These are phyloP conservation scores for Ceyx cyanopectus DNA, from an alignment of 2,113 vertebrate species.

Conservation along the genomic window DNA sequence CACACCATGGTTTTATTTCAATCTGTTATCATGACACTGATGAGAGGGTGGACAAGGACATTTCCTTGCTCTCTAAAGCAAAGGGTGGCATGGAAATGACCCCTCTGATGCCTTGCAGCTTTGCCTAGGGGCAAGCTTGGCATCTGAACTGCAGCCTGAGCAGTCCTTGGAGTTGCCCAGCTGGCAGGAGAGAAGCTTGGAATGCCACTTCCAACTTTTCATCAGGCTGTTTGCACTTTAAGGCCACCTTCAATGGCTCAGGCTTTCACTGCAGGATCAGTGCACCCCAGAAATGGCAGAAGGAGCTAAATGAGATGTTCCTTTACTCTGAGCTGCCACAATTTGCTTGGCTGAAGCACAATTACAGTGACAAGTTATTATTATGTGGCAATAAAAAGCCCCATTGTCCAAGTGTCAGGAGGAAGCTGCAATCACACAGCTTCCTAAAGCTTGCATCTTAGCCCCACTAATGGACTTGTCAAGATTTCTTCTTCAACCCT, in stretches of 20 bases:
- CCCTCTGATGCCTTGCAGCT: not conserved
- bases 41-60: not conserved
- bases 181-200: not conserved
- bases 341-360: conserved; percentile 8
- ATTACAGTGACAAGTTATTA: conserved; percentile 21
- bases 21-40: not conserved
- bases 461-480: not conserved
- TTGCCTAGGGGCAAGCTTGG: not conserved
- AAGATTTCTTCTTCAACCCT: conserved; percentile 11
- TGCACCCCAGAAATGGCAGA: not conserved
- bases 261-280: not conserved
- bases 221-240: not conserved
- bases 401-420: not conserved
- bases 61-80: not conserved
- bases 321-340: conserved; percentile 12
- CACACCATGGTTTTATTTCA: not conserved
- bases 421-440: not conserved
- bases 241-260: not conserved
- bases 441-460: conserved; percentile 7
- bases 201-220: not conserved
- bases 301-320: not conserved
- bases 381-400: conserved; percentile 25
- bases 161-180: not conserved
- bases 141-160: not conserved
- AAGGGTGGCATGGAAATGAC: not conserved